A percentile compares a stretch with the other conserved stretches of the same genome.
Conservation (phyloP, 2,888 invertebrate genomes). For the Campoletis raptor region DNA sequence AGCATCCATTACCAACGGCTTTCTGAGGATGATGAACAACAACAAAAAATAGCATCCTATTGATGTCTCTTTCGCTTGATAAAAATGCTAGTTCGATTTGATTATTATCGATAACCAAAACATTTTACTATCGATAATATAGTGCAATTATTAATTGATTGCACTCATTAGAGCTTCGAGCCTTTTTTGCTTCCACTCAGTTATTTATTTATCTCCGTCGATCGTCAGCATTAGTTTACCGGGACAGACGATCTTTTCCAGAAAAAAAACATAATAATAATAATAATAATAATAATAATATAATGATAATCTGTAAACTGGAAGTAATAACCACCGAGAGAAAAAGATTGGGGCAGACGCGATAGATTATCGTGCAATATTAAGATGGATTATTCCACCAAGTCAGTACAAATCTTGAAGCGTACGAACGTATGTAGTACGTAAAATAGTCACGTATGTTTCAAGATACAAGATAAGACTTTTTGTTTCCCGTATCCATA, state of each 20-base stretch:
- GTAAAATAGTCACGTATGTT: constrained; percentile 45
- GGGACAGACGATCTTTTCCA: constrained; percentile 2
- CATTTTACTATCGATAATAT: constrained; percentile 32
- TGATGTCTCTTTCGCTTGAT: constrained; percentile 41
- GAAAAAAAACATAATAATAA: constrained; percentile 12
- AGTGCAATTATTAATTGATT: constrained; percentile 32
- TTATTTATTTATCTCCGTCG: constrained; percentile 35
- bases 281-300: constrained; percentile 13
- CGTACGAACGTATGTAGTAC: constrained; percentile 26
- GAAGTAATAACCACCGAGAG: constrained; percentile 7
- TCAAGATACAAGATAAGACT: constrained; percentile 53
- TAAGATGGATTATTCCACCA: constrained; percentile 50
- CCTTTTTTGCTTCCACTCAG: constrained; percentile 43
- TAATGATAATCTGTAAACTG: constrained; percentile 13
- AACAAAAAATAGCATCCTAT: constrained; percentile 19
- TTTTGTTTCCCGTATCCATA: constrained; percentile 24
- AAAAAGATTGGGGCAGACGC: constrained; percentile 10
- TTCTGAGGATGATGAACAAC: constrained; percentile 80
- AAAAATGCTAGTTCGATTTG: constrained; percentile 42
- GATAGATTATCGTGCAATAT: constrained; percentile 22
- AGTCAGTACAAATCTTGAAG: constrained; percentile 63
- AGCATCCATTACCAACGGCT: constrained; percentile 87
- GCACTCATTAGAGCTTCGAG: constrained; percentile 46
- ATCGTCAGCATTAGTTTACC: constrained; percentile 31
- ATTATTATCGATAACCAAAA: constrained; percentile 21